A percentile compares a stretch with the other conserved stretches of the same genome.
Conservation (phyloP, 1,140 invertebrate genomes). For the Mactra quadrangularis region DNA sequence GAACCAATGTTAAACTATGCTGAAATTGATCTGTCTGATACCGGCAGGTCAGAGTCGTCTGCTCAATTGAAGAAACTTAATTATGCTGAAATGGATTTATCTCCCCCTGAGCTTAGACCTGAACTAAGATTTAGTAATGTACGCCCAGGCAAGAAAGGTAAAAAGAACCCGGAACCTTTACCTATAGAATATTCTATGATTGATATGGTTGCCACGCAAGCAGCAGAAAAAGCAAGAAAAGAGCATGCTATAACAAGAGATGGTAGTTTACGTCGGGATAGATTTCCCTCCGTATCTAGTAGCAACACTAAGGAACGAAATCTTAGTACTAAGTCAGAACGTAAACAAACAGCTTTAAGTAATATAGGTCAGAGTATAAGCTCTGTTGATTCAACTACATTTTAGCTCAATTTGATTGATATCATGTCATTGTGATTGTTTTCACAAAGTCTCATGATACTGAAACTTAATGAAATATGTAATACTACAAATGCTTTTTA, state of each 20-base stretch:
- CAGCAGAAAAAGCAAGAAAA: slow-evolving; percentile 73
- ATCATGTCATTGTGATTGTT: not conserved
- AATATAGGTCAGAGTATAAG: not conserved
- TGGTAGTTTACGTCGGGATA: slow-evolving; percentile 63
- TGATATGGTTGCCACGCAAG: slow-evolving; percentile 79
- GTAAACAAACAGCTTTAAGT: slow-evolving; percentile 26
- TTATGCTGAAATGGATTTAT: slow-evolving; percentile 74
- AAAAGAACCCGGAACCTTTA: slow-evolving; percentile 63
- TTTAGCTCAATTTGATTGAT: not conserved
- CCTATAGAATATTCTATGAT: slow-evolving; percentile 80
- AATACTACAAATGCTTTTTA: not conserved
- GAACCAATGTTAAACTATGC: slow-evolving; percentile 80
- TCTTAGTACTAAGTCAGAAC: not conserved
- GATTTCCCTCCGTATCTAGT: not conserved
- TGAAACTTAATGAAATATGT: not conserved
- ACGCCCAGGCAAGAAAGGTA: slow-evolving; percentile 53
- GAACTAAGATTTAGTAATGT: slow-evolving; percentile 16
- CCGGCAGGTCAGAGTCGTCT: slow-evolving; percentile 15
- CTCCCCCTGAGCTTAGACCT: slow-evolving; percentile 21
- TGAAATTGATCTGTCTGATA: slow-evolving; percentile 75
- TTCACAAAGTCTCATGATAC: not conserved
- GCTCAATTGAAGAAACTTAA: slow-evolving; percentile 67
- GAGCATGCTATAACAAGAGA: slow-evolving; percentile 79
- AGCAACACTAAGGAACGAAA: slow-evolving; percentile 22
- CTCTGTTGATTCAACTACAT: slow-evolving; percentile 23